Evolutionary conservation across 2,797 vertebrate genomes (phyloP).

Genomic region (Eutrigla gurnardus): DNA sequence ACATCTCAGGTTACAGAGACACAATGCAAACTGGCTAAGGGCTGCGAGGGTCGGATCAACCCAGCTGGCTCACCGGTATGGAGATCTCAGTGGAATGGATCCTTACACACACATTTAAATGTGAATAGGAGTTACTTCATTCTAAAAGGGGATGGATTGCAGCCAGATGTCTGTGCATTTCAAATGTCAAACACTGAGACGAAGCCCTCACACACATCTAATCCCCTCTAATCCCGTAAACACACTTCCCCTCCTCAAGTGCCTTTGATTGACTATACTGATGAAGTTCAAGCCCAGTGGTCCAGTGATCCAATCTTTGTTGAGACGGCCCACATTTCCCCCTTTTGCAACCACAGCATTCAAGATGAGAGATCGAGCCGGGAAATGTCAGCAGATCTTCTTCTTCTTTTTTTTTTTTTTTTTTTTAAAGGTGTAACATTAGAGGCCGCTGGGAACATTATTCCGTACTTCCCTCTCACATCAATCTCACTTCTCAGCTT

Average conservation of each 20-base stretch:
- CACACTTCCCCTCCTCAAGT: conserved; percentile 32
- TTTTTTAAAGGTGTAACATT: conserved; percentile 38
- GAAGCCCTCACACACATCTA: conserved; percentile 24
- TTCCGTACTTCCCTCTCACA: conserved; percentile 22
- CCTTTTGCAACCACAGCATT: conserved; percentile 34
- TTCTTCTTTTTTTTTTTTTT: conserved; percentile 11
- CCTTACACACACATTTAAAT: conserved; percentile 12
- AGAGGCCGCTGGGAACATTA: conserved; percentile 43
- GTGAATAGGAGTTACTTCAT: not conserved
- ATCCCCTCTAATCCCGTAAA: conserved; percentile 37
- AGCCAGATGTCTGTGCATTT: conserved; percentile 24
- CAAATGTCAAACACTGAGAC: conserved; percentile 26
- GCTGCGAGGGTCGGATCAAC: conserved; percentile 23
- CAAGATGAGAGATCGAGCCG: conserved; percentile 26
- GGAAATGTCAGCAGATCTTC: conserved; percentile 36
- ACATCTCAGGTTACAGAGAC: conserved; percentile 63
- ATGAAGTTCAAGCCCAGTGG: conserved; percentile 24
- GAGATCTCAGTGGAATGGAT: conserved; percentile 16
- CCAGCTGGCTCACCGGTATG: not conserved
- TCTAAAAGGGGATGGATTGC: conserved; percentile 14
- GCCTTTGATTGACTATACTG: conserved; percentile 38
- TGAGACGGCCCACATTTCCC: conserved; percentile 15
- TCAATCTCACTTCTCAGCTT: conserved; percentile 4
- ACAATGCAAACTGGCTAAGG: conserved; percentile 9
- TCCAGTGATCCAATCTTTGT: conserved; percentile 14